These are phyloP conservation scores for Indri indri DNA, from an alignment of 2,113 vertebrate species.

Conservation along the genomic window DNA sequence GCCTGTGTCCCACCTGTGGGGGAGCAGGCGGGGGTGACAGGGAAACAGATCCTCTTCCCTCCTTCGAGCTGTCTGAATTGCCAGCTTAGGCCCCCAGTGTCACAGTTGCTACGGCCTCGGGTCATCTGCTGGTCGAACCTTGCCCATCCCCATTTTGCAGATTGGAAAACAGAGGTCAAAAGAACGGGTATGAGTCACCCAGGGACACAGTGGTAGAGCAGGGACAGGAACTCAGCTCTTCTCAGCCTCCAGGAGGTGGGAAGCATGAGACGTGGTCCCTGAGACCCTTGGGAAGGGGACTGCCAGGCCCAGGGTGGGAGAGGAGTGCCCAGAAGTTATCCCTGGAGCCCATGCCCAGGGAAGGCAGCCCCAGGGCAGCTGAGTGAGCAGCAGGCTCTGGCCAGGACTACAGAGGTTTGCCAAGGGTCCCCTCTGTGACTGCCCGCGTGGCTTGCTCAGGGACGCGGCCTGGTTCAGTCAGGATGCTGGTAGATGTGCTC, in stretches of 20 bases:
- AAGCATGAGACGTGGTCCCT: not conserved
- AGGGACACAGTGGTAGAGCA: not conserved
- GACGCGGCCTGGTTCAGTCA: slow-evolving; percentile 90
- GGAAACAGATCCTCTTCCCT: not conserved
- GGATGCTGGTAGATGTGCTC: slow-evolving; percentile 94
- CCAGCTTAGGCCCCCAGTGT: not conserved
- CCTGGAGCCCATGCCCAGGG: not conserved
- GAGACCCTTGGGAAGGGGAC: not conserved
- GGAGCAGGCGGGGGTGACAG: not conserved
- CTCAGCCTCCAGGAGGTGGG: not conserved
- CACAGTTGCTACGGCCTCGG: not conserved
- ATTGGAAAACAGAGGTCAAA: not conserved
- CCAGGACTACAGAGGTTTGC: slow-evolving; percentile 72
- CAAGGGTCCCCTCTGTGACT: slow-evolving; percentile 82
- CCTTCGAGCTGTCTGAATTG: not conserved
- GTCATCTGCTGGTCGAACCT: not conserved
- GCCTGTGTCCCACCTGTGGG: not conserved
- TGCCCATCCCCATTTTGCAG: not conserved
- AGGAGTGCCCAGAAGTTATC: not conserved
- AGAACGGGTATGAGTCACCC: not conserved
- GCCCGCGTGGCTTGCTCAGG: slow-evolving; percentile 92
- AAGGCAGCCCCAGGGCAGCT: not conserved
- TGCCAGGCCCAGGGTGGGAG: not conserved
- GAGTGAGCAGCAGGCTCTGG: not conserved
- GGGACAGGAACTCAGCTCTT: not conserved